A percentile compares a stretch with the other conserved stretches of the same genome.
Conservation (phyloP, 2,888 invertebrate genomes). For the Carcina quercana region DNA sequence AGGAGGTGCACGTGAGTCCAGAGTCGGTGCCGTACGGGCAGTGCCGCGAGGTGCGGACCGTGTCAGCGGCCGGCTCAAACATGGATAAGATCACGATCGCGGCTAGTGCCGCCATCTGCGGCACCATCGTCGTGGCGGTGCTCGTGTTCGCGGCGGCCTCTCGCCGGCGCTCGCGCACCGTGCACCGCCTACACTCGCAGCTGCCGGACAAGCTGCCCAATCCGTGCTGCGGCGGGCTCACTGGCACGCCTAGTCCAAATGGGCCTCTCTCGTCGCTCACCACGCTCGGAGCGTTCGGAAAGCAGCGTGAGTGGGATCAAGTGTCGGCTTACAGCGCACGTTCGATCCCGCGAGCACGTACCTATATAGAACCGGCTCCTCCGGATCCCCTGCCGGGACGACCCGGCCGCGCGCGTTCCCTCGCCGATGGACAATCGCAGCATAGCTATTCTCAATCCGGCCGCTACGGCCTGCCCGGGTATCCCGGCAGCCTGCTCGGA, state of each 20-base stretch:
- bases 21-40: constrained; percentile 89
- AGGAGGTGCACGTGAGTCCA: constrained; percentile 91
- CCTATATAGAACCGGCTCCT: constrained; percentile 79
- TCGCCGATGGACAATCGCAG: constrained; percentile 92
- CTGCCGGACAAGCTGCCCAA: constrained; percentile 82
- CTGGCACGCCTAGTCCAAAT: constrained; percentile 84
- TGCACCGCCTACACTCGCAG: constrained; percentile 82
- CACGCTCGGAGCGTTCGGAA: constrained; percentile 88
- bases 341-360: constrained; percentile 90
- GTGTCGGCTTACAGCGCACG: constrained; percentile 93
- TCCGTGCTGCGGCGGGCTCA: constrained; percentile 83
- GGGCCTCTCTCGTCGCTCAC: constrained; percentile 89
- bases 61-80: constrained; percentile 87
- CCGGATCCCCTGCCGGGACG: constrained; percentile 86
- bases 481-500: constrained; percentile 79
- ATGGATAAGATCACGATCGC: constrained; percentile 97
- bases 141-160: constrained; percentile 93
- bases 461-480: constrained; percentile 83
- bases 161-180: constrained; percentile 83
- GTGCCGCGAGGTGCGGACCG: constrained; percentile 92
- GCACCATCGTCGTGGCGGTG: constrained; percentile 92
- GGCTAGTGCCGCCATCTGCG: constrained; percentile 94
- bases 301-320: constrained; percentile 82
- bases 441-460: constrained; percentile 91
- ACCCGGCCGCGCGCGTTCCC: constrained; percentile 84